Evolutionary conservation across 2,113 vertebrate genomes (phyloP), one percentile per base, ranked within the genome.

Genomic region (Oreocharis arfaki): DNA sequence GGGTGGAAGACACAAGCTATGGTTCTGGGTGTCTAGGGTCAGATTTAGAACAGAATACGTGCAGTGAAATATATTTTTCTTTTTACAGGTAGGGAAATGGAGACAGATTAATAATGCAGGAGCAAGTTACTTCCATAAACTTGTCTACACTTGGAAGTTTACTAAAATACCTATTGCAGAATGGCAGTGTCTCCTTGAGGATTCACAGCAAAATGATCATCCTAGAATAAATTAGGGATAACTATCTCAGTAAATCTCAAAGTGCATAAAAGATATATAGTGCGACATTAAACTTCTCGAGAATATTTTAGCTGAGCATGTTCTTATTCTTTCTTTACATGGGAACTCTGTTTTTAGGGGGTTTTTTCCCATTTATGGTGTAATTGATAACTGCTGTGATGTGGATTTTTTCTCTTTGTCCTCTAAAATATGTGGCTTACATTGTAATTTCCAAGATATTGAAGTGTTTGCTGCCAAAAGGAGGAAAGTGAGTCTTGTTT

Each of bases 101-200:
- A 81, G 47, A 44, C 30, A 74, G 76, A 59, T 89, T 91, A 77
- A 84, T 84, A 65, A 53, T 26, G 52, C 44, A 84, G 30, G 91
- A 91, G 24, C 11, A 87, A 84, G 73, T 60, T 89, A n/a, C 17
- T 89, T 89, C 47, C 49, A 64, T 81, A 92, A 90, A 44, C 37
- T 90, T 89, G 24, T 59, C 47, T 71, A 49, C 9, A 19, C 19
- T 71, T 56, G 41, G 21, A 95, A 73, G 53, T 78, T 93, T 84
- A n/a, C 65, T 94, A 50, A 88, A 91, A 68, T 87, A 68, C 35
- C 73, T 71, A 6, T 61, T 6, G 1, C 27, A 68, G 61, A 79
- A 93, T 87, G 85, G 63, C 41, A 82, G 64, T 87, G 73, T 95
- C 52, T 30, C 52, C 84, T 95, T 84, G 64, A 95, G 84, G 80